phyloP scores from a whole-genome alignment of 2,113 vertebrate genomes.

The Nothoprocta pentlandii region DNA sequence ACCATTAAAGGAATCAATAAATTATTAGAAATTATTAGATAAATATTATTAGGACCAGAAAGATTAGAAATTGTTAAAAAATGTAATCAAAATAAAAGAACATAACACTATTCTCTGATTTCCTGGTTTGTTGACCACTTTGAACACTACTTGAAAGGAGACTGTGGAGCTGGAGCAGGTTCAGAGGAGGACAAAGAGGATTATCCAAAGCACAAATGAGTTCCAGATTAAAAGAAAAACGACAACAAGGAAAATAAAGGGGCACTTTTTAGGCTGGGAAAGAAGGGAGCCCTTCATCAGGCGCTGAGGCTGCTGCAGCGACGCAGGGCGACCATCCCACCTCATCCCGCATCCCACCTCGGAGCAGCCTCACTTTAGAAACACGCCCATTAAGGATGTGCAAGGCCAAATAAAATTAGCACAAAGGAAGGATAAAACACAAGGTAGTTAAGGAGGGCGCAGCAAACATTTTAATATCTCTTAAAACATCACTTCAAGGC shows the following conservation, averaged over 20 bases:
- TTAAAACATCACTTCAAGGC: background rate
- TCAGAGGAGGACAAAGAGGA: background rate
- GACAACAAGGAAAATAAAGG: background rate
- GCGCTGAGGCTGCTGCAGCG: fast-evolving
- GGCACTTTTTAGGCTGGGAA: background rate
- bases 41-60: background rate
- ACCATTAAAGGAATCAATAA: background rate
- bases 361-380: background rate
- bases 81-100: background rate
- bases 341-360: background rate
- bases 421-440: background rate
- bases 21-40: background rate
- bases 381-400: background rate
- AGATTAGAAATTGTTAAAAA: background rate
- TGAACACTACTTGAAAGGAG: background rate
- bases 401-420: background rate
- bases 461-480: background rate
- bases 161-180: background rate
- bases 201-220: background rate
- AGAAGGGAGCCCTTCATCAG: background rate
- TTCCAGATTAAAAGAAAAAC: background rate
- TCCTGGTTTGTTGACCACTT: background rate
- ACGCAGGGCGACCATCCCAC: background rate
- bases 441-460: background rate
- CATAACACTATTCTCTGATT: background rate